Base-by-base conservation (phyloP, 2,113 vertebrate species). In the Cynocephalus volans region DNA sequence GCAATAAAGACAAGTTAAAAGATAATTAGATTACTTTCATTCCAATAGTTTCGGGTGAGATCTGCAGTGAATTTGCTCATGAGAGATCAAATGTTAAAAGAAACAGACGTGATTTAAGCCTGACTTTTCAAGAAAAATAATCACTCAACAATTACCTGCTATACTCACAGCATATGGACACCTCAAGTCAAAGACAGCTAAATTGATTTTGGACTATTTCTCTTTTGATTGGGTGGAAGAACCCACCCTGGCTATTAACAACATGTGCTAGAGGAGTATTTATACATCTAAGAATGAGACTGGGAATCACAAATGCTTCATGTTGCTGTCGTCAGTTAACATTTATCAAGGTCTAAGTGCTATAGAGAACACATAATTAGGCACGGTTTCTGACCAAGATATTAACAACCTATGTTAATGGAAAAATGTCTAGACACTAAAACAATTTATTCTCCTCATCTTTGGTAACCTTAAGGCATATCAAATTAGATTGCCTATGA, bases 41-140 rank as follows among this genome's bases (percentile, higher is more conserved):
- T 97, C 70, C 18, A 73, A 14, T 84, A 56, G 86, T 95, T 97
- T 98, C 21, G 72, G 92, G 73, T 90, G 97, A 97, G 87, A 98
- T 1, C 52, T 84, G 26, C 58, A 83, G 0, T 1, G 67, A 98
- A 15, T 0, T 0, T 17, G 0, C 89, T 98, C 70, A 73, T 15
- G 5, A 96, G 69, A 93, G 18, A 90, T 92, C 54, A 4, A 95
- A 90, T 52, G 73, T 54, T 70, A 83, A 96, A 92, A 50, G 8
- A 33, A 87, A 83, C 14, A 92, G 80, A 72, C 18, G 92, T 58
- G 12, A 88, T 91, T 28, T 88, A 48, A 83, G 70, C 28, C 19
- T 76, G 33, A 41, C 17, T 95, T 95, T 87, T 90, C 21, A 87
- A 77, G 23, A 19, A 81, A 93, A 67, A 45, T 50, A 86, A 67